phyloP scores from a whole-genome alignment of 2,113 vertebrate species.

The western clawed frog (Xenopus tropicalis) region UCB_Xtro_10.0 CM004445.2:66002001-66002500 shows the following conservation, averaged over 20 bases:
- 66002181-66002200: constrained; percentile 49
- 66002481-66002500: too few relatives aligned
- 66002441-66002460: too few relatives aligned
- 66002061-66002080: constrained; percentile 53
- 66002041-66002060: constrained; percentile 48
- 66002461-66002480: too few relatives aligned
- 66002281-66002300: constrained; percentile 54
- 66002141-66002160: constrained; percentile 25
- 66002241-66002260: constrained; percentile 56
- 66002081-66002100: constrained; percentile 54
- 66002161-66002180: constrained; percentile 54
- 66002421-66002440: too few relatives aligned
- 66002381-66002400: neutral
- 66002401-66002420: neutral
- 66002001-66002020: constrained; percentile 51
- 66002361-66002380: neutral
- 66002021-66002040: constrained; percentile 56
- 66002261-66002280: constrained; percentile 52
- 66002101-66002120: constrained; percentile 51
- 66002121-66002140: constrained; percentile 44
- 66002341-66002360: constrained; percentile 11
- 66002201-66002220: constrained; percentile 53
- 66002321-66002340: constrained; percentile 50
- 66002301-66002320: constrained; percentile 47
- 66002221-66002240: constrained; percentile 67